Evolutionary conservation across 2,797 vertebrate genomes (phyloP), one percentile per base, ranked within the genome.

Genomic region (Hippopotamyrus pictus): DNA sequence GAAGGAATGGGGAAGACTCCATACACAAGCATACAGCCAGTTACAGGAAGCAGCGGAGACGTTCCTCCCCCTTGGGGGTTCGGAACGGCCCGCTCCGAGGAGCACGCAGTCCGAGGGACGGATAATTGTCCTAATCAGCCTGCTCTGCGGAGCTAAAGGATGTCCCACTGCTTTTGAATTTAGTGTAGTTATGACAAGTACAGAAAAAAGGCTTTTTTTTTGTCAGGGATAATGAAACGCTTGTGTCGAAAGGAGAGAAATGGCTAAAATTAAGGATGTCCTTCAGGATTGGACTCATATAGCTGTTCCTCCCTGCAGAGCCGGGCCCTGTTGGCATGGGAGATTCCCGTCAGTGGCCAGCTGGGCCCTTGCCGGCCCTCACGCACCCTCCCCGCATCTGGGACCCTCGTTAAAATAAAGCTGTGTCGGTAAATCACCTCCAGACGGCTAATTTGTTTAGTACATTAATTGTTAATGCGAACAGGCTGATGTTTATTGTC

Each of bases 391-490:
- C 92, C 90, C 44, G 57, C 91, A 93, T 89, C 90, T 54, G 50
- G 91, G 92, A 89, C 69, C 89, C 90, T 91, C 88, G 88, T 92
- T 93, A 92, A 92, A 91, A 92, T 91, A 93, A 92, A 93, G 89
- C 90, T 89, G 44, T 51, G 92, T 89, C 87, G 88, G 92, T 89
- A 92, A 92, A 92, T 93, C 89, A 90, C 89, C 87, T 89, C 90
- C 87, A 92, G 84, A 91, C 91, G 89, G 89, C 90, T 85, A 90
- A 90, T 91, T 57, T 54, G 89, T 90, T 91, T 87, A 91, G 91
- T 88, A 88, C 90, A 92, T 92, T 73, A 91, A 92, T 92, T 87
- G 33, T 94, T 93, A 92, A 82, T 73, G 65, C 90, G 91, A 92
- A 84, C 90, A 93, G 92, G 91, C 54, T 88, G 87, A 33, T 59